A percentile compares a stretch with the other conserved stretches of the same genome.
Evolutionary conservation across 2,888 invertebrate species (phyloP).

Genomic region (Holacanthella duospinosa): DNA sequence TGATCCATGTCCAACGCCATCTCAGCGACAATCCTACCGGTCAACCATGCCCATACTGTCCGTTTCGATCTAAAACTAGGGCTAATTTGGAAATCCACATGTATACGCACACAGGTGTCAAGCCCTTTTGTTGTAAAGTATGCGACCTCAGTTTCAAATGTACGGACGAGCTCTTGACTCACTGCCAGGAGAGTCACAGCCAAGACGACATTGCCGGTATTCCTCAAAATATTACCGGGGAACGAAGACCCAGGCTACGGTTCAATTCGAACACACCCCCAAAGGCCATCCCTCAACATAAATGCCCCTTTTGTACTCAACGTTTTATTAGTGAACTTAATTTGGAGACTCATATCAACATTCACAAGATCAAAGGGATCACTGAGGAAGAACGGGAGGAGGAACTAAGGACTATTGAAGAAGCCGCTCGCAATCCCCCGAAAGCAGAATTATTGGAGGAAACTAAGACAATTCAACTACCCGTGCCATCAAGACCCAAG

Average conservation of each 20-base stretch:
- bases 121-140: neutral
- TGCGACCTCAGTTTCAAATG: conserved; percentile 1
- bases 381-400: neutral
- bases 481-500: neutral
- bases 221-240: too few relatives aligned
- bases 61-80: neutral
- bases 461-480: too few relatives aligned
- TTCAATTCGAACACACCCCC: neutral
- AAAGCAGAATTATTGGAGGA: too few relatives aligned
- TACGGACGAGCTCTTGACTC: neutral
- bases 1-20: neutral
- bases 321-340: neutral
- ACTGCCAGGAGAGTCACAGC: neutral
- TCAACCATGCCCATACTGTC: neutral
- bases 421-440: too few relatives aligned
- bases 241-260: neutral
- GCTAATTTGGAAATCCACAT: neutral
- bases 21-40: too few relatives aligned
- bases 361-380: neutral
- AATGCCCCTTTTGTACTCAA: neutral
- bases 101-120: neutral
- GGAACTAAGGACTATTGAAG: neutral
- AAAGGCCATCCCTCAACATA: neutral
- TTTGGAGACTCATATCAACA: neutral
- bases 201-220: neutral